phyloP scores from a whole-genome alignment of 2,113 vertebrate species.

The Coturnix japonica region DNA sequence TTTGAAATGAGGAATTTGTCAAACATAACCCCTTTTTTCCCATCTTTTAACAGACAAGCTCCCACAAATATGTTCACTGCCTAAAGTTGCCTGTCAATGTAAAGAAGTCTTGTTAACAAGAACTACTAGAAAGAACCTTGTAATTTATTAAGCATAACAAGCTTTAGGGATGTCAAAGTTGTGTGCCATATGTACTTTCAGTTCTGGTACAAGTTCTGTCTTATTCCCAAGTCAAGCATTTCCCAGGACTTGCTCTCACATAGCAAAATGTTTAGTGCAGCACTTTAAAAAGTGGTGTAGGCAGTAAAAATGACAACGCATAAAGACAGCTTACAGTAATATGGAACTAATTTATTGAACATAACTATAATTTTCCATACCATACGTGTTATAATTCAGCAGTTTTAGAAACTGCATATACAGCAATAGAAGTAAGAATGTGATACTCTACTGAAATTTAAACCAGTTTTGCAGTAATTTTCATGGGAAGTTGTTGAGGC shows the following conservation, averaged over 20 bases:
- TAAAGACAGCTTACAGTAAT: conserved; percentile 6
- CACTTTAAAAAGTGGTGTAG: not conserved
- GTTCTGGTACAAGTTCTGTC: not conserved
- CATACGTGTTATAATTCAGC: conserved; percentile 35
- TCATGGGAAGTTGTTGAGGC: not conserved
- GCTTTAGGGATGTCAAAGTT: not conserved
- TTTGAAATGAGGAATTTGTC: conserved; percentile 59
- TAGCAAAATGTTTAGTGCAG: not conserved
- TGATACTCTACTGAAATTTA: not conserved
- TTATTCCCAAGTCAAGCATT: conserved; percentile 14
- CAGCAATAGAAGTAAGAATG: not conserved
- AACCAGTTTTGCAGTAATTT: conserved; percentile 15
- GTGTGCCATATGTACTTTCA: not conserved
- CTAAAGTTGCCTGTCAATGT: not conserved
- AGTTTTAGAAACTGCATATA: conserved; percentile 5
- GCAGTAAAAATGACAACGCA: conserved; percentile 24
- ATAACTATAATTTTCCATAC: conserved; percentile 8
- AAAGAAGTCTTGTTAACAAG: conserved; percentile 30
- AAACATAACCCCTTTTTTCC: conserved; percentile 5
- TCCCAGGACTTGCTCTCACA: conserved; percentile 1
- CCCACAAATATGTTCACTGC: conserved; percentile 19
- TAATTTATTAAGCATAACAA: not conserved
- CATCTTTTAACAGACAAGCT: conserved; percentile 19
- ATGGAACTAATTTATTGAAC: conserved; percentile 49
- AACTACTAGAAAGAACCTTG: not conserved